Conservation (phyloP, 2,113 vertebrate species). For the Cromileptes altivelis region DNA sequence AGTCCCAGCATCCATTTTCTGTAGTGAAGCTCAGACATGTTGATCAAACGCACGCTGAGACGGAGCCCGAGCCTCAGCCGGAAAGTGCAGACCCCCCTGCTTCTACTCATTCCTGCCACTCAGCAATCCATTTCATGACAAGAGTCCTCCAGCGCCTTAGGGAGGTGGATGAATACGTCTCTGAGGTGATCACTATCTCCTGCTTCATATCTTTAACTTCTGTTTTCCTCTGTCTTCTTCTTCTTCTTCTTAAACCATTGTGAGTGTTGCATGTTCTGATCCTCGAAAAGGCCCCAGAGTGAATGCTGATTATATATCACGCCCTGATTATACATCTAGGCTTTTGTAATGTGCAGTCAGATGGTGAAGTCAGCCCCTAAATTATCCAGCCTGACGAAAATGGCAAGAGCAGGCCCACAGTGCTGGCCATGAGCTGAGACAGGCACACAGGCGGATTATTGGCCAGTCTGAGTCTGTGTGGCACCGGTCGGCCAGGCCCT, state of each 20-base stretch:
- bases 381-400: constrained; percentile 66
- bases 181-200: constrained; percentile 90
- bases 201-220: constrained; percentile 28
- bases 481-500: constrained; percentile 10
- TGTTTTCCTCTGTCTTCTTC: constrained; percentile 20
- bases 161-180: constrained; percentile 93
- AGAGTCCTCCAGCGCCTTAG: constrained; percentile 94
- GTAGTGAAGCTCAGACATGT: constrained; percentile 79
- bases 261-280: constrained; percentile 31
- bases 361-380: constrained; percentile 62
- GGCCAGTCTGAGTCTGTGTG: constrained; percentile 19
- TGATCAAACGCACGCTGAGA: constrained; percentile 54
- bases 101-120: constrained; percentile 82
- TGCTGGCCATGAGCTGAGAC: constrained; percentile 48
- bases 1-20: constrained; percentile 79
- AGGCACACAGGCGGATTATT: constrained; percentile 50
- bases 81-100: constrained; percentile 62
- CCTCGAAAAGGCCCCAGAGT: constrained; percentile 32
- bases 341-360: constrained; percentile 60
- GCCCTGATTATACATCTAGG: constrained; percentile 60
- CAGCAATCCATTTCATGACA: constrained; percentile 88
- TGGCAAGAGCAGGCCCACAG: constrained; percentile 39
- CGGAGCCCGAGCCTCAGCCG: constrained; percentile 30
- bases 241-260: constrained; percentile 3
- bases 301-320: constrained; percentile 60